Conservation (phyloP, 2,888 invertebrate species). For the Temnothorax rugatulus region DNA sequence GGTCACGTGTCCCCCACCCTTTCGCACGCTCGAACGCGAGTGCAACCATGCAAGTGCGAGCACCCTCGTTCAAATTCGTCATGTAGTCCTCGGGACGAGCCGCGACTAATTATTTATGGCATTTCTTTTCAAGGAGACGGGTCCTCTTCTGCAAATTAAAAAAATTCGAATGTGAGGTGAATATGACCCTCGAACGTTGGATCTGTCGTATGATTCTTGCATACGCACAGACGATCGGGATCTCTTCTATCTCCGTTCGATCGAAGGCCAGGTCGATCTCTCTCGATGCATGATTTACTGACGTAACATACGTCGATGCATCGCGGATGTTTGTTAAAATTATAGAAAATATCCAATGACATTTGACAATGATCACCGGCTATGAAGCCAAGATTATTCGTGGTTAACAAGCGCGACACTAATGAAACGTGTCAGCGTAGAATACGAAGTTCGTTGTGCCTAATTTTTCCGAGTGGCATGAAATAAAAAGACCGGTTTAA, state of each 20-base stretch:
- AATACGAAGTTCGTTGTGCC: constrained; percentile 11
- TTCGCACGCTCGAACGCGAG: constrained; percentile 67
- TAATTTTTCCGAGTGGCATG: constrained; percentile 8
- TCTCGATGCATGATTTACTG: background rate
- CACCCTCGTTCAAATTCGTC: constrained; percentile 58
- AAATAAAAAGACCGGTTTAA: constrained; percentile 49
- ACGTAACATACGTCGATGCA: background rate
- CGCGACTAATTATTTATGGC: constrained; percentile 62
- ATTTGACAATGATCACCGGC: background rate
- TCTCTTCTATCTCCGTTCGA: constrained; percentile 2
- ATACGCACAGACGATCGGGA: constrained; percentile 18
- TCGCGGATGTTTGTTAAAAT: constrained; percentile 11
- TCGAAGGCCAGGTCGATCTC: background rate
- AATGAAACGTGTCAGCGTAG: constrained; percentile 12
- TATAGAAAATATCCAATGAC: background rate
- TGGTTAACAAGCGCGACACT: constrained; percentile 11
- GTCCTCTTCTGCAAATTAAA: background rate
- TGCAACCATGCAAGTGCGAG: constrained; percentile 68
- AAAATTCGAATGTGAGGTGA: background rate
- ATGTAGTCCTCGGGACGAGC: constrained; percentile 56
- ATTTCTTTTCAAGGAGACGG: background rate
- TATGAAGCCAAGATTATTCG: background rate
- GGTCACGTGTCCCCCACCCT: constrained; percentile 67
- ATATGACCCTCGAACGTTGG: constrained; percentile 32
- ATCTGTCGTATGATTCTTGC: background rate